Conservation (phyloP, 2,113 vertebrate species). For the Eonycteris spelaea region DNA sequence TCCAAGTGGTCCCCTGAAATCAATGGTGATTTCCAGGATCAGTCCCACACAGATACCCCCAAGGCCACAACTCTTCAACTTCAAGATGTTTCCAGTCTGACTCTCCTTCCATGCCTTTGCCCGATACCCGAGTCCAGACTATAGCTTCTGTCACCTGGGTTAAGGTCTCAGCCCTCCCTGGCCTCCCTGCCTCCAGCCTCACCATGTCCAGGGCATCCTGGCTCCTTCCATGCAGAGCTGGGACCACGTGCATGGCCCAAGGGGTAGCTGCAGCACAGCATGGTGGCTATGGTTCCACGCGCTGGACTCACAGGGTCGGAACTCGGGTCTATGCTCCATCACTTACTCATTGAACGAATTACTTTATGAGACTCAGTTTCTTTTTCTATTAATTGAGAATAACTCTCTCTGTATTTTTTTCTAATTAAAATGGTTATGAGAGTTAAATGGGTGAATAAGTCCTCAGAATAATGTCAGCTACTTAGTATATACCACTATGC, state of each 20-base stretch:
- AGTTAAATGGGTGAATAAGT: neutral
- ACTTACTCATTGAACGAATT: neutral
- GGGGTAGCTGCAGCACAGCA: fast-evolving
- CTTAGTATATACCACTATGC: neutral
- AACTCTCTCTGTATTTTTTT: neutral
- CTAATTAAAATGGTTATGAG: neutral
- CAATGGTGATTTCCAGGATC: neutral
- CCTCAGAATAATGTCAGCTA: neutral
- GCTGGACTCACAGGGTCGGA: neutral
- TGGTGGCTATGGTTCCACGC: fast-evolving
- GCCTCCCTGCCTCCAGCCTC: neutral
- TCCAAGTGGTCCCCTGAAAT: neutral
- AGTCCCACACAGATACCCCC: neutral
- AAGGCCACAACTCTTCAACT: neutral
- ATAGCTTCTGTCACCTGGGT: neutral
- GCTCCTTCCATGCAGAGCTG: neutral
- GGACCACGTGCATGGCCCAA: fast-evolving
- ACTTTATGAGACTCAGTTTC: neutral
- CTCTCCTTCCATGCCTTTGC: neutral
- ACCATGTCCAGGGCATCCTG: too few species aligned
- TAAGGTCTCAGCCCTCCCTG: neutral
- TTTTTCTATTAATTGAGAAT: neutral
- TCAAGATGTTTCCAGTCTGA: fast-evolving
- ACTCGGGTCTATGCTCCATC: neutral
- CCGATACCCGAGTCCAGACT: too few species aligned